A percentile compares a stretch with the other conserved stretches of the same genome.
phyloP scores from a whole-genome alignment of 2,888 invertebrate genomes.

The Fabriciana adippe region DNA sequence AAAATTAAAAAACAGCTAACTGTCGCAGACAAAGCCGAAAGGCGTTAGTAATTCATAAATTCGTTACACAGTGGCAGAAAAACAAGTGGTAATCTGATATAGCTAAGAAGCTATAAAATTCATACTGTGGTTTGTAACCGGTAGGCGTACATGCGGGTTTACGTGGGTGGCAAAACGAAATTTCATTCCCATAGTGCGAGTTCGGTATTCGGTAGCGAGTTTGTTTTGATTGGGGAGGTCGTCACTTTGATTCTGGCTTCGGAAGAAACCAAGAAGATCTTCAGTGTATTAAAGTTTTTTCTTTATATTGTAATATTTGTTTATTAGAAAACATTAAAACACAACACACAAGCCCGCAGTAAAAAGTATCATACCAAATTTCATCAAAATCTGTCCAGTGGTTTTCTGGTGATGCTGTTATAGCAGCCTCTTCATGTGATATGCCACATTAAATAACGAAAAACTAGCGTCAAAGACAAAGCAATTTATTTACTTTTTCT shows the following conservation, averaged over 20 bases:
- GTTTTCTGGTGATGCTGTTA: too few species aligned
- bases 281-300: too few species aligned
- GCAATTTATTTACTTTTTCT: too few species aligned
- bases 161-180: constrained; percentile 30
- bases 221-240: neutral
- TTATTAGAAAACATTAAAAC: too few species aligned
- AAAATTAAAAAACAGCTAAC: neutral
- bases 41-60: constrained; percentile 1
- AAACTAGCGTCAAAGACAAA: too few species aligned
- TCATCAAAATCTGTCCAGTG: too few species aligned
- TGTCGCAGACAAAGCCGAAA: neutral
- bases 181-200: neutral
- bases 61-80: constrained; percentile 26
- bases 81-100: constrained; percentile 31
- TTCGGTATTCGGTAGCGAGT: neutral
- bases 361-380: too few species aligned
- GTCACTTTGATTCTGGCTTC: neutral
- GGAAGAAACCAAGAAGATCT: too few species aligned
- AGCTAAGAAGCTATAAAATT: constrained; percentile 30
- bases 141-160: constrained; percentile 30
- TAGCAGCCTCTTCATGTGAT: too few species aligned
- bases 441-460: too few species aligned
- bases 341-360: too few species aligned
- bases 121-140: constrained; percentile 29
- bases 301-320: too few species aligned